These are phyloP conservation scores for Leistus spinibarbis DNA, from an alignment of 2,888 invertebrate genomes.

Conservation along the genomic window DNA sequence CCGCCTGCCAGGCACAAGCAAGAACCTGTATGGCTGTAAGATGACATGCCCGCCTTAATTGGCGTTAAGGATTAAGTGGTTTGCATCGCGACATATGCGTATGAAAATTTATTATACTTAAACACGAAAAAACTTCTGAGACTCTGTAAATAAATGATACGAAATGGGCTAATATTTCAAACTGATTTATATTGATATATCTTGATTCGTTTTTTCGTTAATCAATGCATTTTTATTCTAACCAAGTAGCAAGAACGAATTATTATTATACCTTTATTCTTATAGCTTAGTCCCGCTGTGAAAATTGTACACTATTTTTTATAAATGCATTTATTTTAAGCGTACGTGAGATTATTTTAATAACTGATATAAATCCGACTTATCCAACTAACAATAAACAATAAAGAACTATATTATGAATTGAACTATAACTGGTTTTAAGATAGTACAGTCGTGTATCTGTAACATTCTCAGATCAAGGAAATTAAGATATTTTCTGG, in stretches of 20 bases:
- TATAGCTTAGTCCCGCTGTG: background rate
- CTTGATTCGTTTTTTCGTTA: background rate
- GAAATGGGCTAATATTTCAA: background rate
- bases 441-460: too few relatives aligned
- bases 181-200: background rate
- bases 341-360: background rate
- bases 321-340: background rate
- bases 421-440: too few relatives aligned
- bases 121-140: background rate
- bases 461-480: too few relatives aligned
- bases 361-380: too few relatives aligned
- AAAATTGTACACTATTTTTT: background rate
- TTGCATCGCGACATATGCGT: background rate
- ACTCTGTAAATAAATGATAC: background rate
- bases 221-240: background rate
- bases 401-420: too few relatives aligned
- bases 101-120: slow-evolving; percentile 3
- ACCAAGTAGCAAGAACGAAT: background rate
- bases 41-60: background rate
- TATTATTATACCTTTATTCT: background rate
- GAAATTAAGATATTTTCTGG: too few relatives aligned
- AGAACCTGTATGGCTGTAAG: background rate
- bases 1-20: too few relatives aligned
- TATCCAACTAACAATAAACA: too few relatives aligned
- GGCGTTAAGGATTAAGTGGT: background rate